Base-by-base conservation (phyloP, 2,113 vertebrate genomes). In the Halichoerus grypus region DNA sequence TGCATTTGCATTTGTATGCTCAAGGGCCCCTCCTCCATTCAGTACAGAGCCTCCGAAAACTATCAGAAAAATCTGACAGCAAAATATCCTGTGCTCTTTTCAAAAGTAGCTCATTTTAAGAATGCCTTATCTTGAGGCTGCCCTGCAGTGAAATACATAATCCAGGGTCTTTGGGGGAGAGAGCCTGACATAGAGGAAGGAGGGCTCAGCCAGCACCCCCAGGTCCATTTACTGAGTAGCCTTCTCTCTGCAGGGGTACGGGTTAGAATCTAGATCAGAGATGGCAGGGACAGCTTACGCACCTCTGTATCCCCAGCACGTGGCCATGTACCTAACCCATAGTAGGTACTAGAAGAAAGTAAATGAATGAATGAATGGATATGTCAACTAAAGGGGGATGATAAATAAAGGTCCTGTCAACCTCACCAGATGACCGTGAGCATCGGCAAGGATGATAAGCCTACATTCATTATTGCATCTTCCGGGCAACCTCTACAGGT, bases 401-500 rank as follows among this genome's bases (percentile, higher is more conserved):
- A 42, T 46, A 63, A 53, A 15, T 18, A 7, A 4, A 69, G 26
- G 3, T 39, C 33, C 39, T 14, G 8, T 0, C 57, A 49, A n/a
- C 3, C 2, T 57, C 39, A 28, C 2, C 46, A 28, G 39, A 26
- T 53, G 19, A 24, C 13, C 2, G 0, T 9, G 2, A 93, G 2
- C 4, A 4, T n/a, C 33, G 49, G 12, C 15, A 79, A 82, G 0
- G 10, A 71, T 31, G 16, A 21, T 5, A 94, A 77, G 8, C 12
- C 19, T 11, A 26, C 19, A 1, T 28, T 83, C 6, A 5, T 7
- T 3, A 1, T 0, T 18, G 3, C 0, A 1, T 49, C 13, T 49
- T 76, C 61, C 0, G 0, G 2, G 36, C 19, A 88, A 22, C 15
- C 28, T 85, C 22, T 72, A 49, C 31, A 51, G 36, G 21, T 11